Evolutionary conservation across 2,797 vertebrate genomes (phyloP).

Genomic region (Neostethus bicornis): DNA sequence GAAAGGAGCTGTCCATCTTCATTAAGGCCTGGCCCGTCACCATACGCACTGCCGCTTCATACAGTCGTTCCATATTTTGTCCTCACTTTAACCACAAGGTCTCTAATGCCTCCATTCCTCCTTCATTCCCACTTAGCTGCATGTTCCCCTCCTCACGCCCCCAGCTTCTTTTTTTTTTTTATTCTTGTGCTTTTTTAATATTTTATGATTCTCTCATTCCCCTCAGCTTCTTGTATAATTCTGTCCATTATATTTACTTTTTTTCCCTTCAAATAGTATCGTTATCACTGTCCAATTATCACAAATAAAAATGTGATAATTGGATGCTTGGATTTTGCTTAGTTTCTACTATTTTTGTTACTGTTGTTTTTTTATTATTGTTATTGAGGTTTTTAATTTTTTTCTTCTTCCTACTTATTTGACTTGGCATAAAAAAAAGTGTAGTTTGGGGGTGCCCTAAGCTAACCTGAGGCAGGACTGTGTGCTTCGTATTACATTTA

Average conservation of each 20-base stretch:
- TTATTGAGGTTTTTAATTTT: conserved; percentile 47
- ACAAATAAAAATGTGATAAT: conserved; percentile 50
- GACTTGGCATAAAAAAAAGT: not conserved
- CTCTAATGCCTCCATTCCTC: conserved; percentile 59
- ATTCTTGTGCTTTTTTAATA: conserved; percentile 72
- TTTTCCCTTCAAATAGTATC: conserved; percentile 60
- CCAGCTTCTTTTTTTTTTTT: conserved; percentile 54
- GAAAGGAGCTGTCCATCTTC: conserved; percentile 73
- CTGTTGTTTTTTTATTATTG: conserved; percentile 41
- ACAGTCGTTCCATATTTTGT: conserved; percentile 41
- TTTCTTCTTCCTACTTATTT: conserved; percentile 12
- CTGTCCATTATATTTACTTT: conserved; percentile 68
- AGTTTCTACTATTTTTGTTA: conserved; percentile 26
- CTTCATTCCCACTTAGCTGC: conserved; percentile 64
- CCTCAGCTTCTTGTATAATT: conserved; percentile 58
- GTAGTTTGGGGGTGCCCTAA: conserved; percentile 35
- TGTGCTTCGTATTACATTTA: conserved; percentile 1
- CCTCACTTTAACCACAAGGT: conserved; percentile 44
- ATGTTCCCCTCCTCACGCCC: conserved; percentile 55
- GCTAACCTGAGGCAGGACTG: conserved; percentile 48
- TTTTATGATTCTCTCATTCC: conserved; percentile 67
- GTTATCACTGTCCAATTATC: conserved; percentile 51
- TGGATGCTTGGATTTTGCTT: conserved; percentile 43
- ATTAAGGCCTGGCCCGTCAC: conserved; percentile 63
- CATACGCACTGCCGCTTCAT: conserved; percentile 25